phyloP scores from a whole-genome alignment of 35 echinoderm and acorn worm species.

The Anneissia japonica region DNA sequence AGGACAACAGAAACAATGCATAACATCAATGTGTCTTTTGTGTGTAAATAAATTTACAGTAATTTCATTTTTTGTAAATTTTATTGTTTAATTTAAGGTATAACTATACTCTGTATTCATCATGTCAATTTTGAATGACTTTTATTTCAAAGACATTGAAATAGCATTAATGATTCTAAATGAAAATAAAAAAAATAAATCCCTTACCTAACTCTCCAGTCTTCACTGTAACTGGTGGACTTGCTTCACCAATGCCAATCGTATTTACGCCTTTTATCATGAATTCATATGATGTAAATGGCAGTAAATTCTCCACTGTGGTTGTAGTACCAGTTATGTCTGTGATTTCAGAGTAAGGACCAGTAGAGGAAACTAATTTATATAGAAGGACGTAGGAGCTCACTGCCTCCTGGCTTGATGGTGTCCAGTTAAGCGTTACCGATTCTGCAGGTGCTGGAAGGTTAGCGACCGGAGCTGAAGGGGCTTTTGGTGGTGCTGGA shows the following conservation, averaged over 20 bases:
- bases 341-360: constrained; percentile 35
- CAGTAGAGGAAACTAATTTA: constrained; percentile 25
- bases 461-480: constrained; percentile 37
- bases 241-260: constrained; percentile 73
- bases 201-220: constrained; percentile 85
- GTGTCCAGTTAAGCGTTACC: constrained; percentile 56
- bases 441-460: constrained; percentile 54
- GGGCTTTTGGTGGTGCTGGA: constrained; percentile 69
- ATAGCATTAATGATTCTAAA: not conserved
- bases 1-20: no score
- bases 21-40: no score
- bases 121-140: not conserved
- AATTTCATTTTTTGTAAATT: no score
- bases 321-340: constrained; percentile 29
- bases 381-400: constrained; percentile 73
- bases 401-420: constrained; percentile 33
- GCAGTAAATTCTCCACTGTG: constrained; percentile 61
- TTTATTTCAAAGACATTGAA: not conserved
- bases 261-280: constrained; percentile 69
- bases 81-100: no score
- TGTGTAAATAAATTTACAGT: no score
- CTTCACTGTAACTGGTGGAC: constrained; percentile 29
- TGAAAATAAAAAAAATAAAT: not conserved
- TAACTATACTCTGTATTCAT: no score
- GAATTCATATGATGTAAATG: constrained; percentile 72